Evolutionary conservation across 2,113 vertebrate species (phyloP).

Genomic region (Scartelaos histophorus): DNA sequence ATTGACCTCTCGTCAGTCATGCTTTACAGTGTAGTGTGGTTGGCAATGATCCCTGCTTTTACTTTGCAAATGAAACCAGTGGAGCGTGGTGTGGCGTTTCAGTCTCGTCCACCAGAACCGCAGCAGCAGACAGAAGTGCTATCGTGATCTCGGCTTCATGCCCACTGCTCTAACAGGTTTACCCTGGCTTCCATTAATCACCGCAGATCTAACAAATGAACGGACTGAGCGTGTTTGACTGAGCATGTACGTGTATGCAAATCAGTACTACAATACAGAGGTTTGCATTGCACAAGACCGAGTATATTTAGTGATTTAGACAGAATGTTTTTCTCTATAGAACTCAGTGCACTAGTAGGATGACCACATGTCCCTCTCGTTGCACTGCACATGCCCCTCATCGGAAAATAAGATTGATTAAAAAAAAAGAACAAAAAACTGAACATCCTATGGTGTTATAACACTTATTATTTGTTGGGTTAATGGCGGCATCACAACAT

Average conservation of each 20-base stretch:
- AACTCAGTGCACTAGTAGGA: background rate
- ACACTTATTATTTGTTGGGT: too few relatives aligned
- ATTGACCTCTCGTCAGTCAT: background rate
- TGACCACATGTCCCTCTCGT: too few relatives aligned
- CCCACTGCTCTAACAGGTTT: constrained; percentile 2
- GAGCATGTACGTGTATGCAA: constrained; percentile 5
- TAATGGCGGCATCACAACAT: too few relatives aligned
- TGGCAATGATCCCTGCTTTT: constrained; percentile 16
- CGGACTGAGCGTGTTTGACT: background rate
- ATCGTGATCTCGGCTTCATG: constrained; percentile 1
- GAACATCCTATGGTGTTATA: too few relatives aligned
- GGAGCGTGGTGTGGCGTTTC: background rate
- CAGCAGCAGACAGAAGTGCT: background rate
- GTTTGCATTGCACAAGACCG: background rate
- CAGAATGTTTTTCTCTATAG: background rate
- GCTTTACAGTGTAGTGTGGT: constrained; percentile 4
- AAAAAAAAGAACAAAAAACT: too few relatives aligned
- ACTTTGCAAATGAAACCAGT: constrained; percentile 27
- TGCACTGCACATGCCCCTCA: too few relatives aligned
- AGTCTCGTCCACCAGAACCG: background rate
- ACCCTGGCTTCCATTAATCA: constrained; percentile 10
- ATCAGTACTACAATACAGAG: background rate
- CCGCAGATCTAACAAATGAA: constrained; percentile 10
- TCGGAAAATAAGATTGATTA: too few relatives aligned
- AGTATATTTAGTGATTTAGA: background rate